Percentiles rank a stretch among this genome's conserved stretches.
These are phyloP conservation scores for Ferrisia virgata DNA, from an alignment of 2,888 invertebrate species.

Conservation along the genomic window DNA sequence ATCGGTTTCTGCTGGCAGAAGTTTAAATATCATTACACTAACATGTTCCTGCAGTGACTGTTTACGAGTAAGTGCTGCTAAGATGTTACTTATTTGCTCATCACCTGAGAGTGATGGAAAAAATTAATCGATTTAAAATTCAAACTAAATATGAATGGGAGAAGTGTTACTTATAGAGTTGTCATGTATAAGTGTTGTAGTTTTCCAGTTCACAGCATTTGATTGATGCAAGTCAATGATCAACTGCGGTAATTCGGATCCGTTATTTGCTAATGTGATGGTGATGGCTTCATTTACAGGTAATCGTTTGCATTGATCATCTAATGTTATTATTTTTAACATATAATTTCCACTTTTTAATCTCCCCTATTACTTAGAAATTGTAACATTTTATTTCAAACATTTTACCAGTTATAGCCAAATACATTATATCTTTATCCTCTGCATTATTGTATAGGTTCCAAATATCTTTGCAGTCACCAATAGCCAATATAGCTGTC, in stretches of 20 bases:
- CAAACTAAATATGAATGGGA: slow-evolving; percentile 49
- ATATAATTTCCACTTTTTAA: background rate
- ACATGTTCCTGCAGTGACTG: background rate
- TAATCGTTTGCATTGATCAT: slow-evolving; percentile 73
- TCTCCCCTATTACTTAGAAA: background rate
- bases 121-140: slow-evolving; percentile 47
- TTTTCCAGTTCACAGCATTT: slow-evolving; percentile 68
- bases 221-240: slow-evolving; percentile 69
- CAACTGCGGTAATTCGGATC: slow-evolving; percentile 74
- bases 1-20: slow-evolving; percentile 47
- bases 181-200: slow-evolving; percentile 70
- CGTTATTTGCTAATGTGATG: slow-evolving; percentile 65
- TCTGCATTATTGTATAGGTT: slow-evolving; percentile 63
- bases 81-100: slow-evolving; percentile 2
- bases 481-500: slow-evolving; percentile 23
- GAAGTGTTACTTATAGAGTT: slow-evolving; percentile 64
- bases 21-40: slow-evolving; percentile 48
- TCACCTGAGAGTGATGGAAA: background rate
- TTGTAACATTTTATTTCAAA: background rate
- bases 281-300: slow-evolving; percentile 67
- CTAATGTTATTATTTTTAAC: slow-evolving; percentile 51
- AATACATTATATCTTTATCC: slow-evolving; percentile 65
- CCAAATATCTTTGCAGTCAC: slow-evolving; percentile 68
- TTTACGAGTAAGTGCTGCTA: slow-evolving; percentile 30
- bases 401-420: slow-evolving; percentile 61